These are phyloP conservation scores for Sarcoramphus papa DNA, from an alignment of 2,797 vertebrate species.

Conservation along the genomic window DNA sequence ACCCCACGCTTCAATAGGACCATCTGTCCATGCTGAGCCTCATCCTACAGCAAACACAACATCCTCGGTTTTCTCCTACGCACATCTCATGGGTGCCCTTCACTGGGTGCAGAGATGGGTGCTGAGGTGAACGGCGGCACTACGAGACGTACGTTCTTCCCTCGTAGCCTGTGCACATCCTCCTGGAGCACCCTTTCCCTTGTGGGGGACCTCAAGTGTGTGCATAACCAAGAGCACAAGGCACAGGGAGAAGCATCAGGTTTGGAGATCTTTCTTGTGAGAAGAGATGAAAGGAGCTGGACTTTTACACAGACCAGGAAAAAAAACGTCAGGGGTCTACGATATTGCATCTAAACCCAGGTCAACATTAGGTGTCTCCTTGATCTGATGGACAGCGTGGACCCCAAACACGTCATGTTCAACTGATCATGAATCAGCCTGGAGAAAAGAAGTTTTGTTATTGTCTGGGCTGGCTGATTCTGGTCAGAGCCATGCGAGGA, in stretches of 20 bases:
- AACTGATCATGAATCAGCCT: not conserved
- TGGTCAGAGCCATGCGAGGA: not conserved
- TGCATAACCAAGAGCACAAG: not conserved
- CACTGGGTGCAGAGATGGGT: not conserved
- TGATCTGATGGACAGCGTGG: not conserved
- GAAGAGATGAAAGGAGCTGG: not conserved
- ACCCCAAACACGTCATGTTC: not conserved
- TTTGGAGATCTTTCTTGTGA: not conserved
- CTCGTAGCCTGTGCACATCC: not conserved
- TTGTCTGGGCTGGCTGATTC: not conserved
- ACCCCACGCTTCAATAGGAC: accelerated
- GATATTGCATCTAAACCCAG: not conserved
- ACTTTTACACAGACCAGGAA: not conserved
- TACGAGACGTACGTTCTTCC: not conserved
- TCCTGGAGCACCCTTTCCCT: not conserved
- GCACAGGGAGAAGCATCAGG: not conserved
- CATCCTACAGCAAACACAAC: not conserved
- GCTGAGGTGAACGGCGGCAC: not conserved
- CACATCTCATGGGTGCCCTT: not conserved
- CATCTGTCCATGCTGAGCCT: not conserved
- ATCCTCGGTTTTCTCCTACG: not conserved
- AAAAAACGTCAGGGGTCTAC: not conserved
- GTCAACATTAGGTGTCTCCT: not conserved
- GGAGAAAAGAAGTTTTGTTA: not conserved
- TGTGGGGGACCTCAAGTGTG: not conserved